phyloP scores from a whole-genome alignment of 2,113 vertebrate genomes.

The Phalacrocorax aristotelis region DNA sequence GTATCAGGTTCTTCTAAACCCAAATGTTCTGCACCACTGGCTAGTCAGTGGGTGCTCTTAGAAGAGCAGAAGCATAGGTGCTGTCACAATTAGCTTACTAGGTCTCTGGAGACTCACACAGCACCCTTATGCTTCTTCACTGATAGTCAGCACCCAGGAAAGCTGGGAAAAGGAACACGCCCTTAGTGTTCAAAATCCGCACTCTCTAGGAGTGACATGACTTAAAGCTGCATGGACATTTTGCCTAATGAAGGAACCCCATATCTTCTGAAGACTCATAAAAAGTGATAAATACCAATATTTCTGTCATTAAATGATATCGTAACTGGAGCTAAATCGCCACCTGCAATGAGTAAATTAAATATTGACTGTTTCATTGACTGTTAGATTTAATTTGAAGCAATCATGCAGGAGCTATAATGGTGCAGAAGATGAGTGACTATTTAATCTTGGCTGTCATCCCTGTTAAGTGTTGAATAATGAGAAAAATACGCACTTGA shows the following conservation, averaged over 20 bases:
- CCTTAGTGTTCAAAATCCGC: not conserved
- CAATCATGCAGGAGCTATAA: conserved; percentile 76
- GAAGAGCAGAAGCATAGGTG: not conserved
- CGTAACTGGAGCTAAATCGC: conserved; percentile 56
- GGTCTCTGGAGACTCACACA: not conserved
- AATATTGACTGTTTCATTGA: conserved; percentile 85
- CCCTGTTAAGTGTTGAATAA: conserved; percentile 68
- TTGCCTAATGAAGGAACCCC: conserved; percentile 2
- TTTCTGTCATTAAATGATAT: conserved; percentile 50
- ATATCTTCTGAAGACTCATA: not conserved
- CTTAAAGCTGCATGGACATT: not conserved
- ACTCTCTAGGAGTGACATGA: not conserved
- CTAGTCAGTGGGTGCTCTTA: not conserved
- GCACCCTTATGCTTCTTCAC: not conserved
- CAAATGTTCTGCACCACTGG: not conserved
- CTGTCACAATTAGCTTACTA: not conserved
- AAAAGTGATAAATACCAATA: conserved; percentile 42
- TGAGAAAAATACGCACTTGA: conserved; percentile 60
- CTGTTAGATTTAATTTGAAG: conserved; percentile 83
- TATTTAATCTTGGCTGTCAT: conserved; percentile 66
- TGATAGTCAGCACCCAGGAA: not conserved
- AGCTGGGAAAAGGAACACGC: not conserved
- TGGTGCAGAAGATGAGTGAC: conserved; percentile 60
- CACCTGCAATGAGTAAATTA: conserved; percentile 84
- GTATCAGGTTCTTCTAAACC: not conserved